These are phyloP conservation scores for Zingel zingel DNA, from an alignment of 2,113 vertebrate genomes.

Conservation along the genomic window DNA sequence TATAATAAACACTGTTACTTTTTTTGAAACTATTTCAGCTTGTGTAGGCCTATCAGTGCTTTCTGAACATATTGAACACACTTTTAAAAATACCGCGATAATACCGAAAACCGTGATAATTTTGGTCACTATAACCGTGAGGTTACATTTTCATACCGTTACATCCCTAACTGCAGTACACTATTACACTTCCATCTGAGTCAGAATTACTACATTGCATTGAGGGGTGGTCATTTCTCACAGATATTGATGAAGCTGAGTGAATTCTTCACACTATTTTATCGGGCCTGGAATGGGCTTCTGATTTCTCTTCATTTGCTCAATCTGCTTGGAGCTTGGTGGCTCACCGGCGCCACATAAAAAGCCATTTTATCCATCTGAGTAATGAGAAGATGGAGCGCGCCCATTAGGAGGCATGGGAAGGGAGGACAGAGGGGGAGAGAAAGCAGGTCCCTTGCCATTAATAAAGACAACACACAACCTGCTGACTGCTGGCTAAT, in stretches of 20 bases:
- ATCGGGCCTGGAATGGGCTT: conserved; percentile 40
- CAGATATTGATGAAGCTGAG: conserved; percentile 5
- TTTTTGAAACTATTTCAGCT: too few relatives aligned
- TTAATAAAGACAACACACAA: conserved; percentile 70
- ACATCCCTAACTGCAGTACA: too few relatives aligned
- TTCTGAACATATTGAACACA: too few relatives aligned
- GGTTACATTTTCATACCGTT: too few relatives aligned
- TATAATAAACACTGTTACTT: too few relatives aligned
- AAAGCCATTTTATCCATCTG: conserved; percentile 74
- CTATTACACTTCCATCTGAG: background rate
- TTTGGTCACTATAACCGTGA: too few relatives aligned
- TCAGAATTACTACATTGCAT: conserved; percentile 8
- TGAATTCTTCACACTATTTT: conserved; percentile 36
- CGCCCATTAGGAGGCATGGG: conserved; percentile 66
- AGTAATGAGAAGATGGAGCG: conserved; percentile 79
- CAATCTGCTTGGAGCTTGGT: conserved; percentile 51
- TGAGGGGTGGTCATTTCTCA: conserved; percentile 23
- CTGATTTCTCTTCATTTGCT: conserved; percentile 73
- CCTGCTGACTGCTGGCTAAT: conserved; percentile 53
- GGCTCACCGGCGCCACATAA: conserved; percentile 59
- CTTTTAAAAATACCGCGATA: too few relatives aligned
- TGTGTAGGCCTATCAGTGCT: too few relatives aligned
- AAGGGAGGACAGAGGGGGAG: conserved; percentile 8
- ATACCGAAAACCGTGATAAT: too few relatives aligned
- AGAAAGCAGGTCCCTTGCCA: conserved; percentile 34